These are phyloP conservation scores for Rhincodon typus DNA, from an alignment of 2,797 vertebrate genomes.

Conservation along the genomic window DNA sequence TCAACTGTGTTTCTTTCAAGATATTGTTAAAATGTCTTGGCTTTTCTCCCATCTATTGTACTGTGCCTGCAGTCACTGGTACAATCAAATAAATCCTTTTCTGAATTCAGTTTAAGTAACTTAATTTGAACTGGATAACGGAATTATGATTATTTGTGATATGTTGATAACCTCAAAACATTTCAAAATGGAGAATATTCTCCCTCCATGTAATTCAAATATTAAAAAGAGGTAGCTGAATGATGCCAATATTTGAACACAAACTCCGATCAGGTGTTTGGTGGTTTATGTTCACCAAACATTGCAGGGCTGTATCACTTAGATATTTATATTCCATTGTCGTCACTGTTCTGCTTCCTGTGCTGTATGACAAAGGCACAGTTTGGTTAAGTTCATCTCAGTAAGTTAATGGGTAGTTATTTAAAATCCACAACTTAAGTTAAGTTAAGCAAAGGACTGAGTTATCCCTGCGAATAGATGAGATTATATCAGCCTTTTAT, in stretches of 20 bases:
- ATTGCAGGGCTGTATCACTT: background rate
- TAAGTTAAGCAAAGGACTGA: background rate
- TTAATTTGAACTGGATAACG: background rate
- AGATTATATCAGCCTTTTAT: background rate
- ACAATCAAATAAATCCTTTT: background rate
- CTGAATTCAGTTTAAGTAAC: background rate
- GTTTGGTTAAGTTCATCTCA: background rate
- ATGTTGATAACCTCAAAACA: background rate
- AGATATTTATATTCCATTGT: background rate
- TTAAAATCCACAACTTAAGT: background rate
- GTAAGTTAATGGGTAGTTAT: background rate
- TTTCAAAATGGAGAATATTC: background rate
- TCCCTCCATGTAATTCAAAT: background rate
- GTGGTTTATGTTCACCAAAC: background rate
- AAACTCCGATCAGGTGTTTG: background rate
- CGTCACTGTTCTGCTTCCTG: background rate
- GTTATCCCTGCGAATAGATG: background rate
- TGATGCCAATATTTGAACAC: background rate
- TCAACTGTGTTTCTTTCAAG: background rate
- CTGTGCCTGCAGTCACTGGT: background rate
- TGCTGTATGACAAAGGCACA: background rate
- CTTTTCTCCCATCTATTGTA: background rate
- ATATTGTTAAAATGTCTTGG: background rate
- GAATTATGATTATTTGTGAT: background rate
- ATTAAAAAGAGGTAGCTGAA: background rate